Conservation (phyloP, 2,797 vertebrate species). For the Melanogrammus aeglefinus region DNA sequence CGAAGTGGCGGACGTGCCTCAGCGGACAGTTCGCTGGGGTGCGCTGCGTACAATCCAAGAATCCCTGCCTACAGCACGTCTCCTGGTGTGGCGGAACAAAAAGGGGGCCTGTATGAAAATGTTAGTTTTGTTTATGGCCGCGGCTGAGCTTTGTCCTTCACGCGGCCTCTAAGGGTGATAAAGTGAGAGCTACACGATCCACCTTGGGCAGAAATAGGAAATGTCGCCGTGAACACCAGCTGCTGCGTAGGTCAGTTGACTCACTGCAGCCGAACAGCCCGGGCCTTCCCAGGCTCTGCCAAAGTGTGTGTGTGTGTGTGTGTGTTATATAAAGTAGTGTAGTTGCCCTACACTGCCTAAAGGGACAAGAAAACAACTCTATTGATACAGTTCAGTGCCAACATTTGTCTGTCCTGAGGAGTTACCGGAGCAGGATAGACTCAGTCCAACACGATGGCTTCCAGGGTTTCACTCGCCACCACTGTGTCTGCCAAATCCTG, state of each 20-base stretch:
- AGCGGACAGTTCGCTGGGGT: constrained; percentile 12
- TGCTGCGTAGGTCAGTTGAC: constrained; percentile 75
- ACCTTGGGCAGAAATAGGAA: constrained; percentile 86
- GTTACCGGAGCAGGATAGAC: constrained; percentile 25
- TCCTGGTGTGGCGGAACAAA: neutral
- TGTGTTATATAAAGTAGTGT: no score
- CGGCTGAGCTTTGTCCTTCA: constrained; percentile 86
- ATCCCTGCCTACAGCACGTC: neutral
- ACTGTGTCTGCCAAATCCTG: constrained; percentile 45
- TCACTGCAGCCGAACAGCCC: constrained; percentile 60
- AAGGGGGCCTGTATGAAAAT: constrained; percentile 71
- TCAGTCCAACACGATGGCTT: constrained; percentile 50
- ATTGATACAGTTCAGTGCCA: constrained; percentile 77
- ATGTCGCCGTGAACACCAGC: constrained; percentile 84
- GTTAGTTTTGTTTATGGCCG: constrained; percentile 82
- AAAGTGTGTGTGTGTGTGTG: constrained; percentile 35
- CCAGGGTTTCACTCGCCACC: constrained; percentile 43
- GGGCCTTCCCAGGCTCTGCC: constrained; percentile 73
- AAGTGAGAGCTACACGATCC: constrained; percentile 92
- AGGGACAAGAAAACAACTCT: constrained; percentile 62
- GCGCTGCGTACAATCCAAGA: neutral
- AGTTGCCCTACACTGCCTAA: constrained; percentile 63
- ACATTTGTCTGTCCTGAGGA: constrained; percentile 73
- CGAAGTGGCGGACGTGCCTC: neutral
- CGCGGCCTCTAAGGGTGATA: constrained; percentile 88